Evolutionary conservation across 2,888 invertebrate species (phyloP), one percentile per base, ranked within the genome.

Genomic region (Adelphocoris suturalis): DNA sequence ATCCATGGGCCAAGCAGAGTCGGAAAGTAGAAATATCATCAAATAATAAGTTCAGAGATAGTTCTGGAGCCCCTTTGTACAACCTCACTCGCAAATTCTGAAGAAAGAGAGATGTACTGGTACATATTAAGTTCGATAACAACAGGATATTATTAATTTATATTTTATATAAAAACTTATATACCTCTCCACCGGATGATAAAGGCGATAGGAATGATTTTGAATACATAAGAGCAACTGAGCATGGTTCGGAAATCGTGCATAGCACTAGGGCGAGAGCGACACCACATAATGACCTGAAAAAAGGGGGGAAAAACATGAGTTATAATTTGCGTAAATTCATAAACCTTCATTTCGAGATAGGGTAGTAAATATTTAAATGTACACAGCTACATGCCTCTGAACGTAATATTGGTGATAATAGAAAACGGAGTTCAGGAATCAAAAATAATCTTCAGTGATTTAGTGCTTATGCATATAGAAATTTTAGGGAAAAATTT

Each of bases 191-290:
- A 16, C 27, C 46, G 0, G 81, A 46, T 9, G 89, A 57, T 23
- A 61, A 48, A n/a, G 87, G 82, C 9, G 90, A 61, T 4, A 91
- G 68, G 68, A 91, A 90, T 27, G 89, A 89, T 55, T 91, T 91
- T 11, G 90, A 91, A 76, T 91, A 91, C 86, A 91, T 88, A 28
- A 91, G 75, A 13, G 90, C 90, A 14, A 90, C 90, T n/a, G 86
- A 86, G 75, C 76, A 87, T 23, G 91, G 86, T 23, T 90, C 90
- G 46, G 90, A 86, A n/a, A 91, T 89, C 27, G 90, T 89, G 27
- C 90, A 89, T 13, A 91, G 89, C 19, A 90, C 75, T 16, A 88
- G 85, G 27, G 90, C 90, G 57, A 91, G 90, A 28, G 91, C 91
- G 14, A 89, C 89, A 7, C 90, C 90, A 48, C 90, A 90, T 16